These are phyloP conservation scores for Zaprionus davidi DNA, from an alignment of 1,140 invertebrate species.

Conservation along the genomic window DNA sequence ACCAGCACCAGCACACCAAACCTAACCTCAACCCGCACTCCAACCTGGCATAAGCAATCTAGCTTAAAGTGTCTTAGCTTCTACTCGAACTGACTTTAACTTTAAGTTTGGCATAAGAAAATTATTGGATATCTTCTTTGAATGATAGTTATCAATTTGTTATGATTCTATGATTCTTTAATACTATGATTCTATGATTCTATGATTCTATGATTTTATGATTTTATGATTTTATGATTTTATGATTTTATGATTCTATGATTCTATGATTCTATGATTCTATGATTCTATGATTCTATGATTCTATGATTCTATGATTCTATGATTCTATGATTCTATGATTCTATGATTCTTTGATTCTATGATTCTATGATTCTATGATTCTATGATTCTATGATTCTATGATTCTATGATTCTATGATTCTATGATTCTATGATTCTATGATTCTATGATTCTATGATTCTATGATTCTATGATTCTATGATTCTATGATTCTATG, in stretches of 20 bases:
- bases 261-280: no score
- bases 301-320: no score
- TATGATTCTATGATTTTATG: neutral
- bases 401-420: no score
- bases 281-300: no score
- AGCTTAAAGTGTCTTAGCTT: neutral
- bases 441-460: neutral
- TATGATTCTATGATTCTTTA: neutral
- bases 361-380: neutral
- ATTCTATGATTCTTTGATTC: neutral
- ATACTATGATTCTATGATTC: neutral
- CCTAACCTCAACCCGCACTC: neutral
- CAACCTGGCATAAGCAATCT: neutral
- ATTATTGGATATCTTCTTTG: neutral
- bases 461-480: neutral
- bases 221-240: neutral
- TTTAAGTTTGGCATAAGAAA: no score
- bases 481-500: neutral
- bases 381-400: no score
- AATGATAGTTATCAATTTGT: no score
- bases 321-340: no score
- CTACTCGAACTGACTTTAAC: neutral
- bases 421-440: no score
- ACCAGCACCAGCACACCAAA: neutral
- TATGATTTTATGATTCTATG: no score